These are phyloP conservation scores for Endomychus coccineus DNA, from an alignment of 2,888 invertebrate genomes.

Conservation along the genomic window DNA sequence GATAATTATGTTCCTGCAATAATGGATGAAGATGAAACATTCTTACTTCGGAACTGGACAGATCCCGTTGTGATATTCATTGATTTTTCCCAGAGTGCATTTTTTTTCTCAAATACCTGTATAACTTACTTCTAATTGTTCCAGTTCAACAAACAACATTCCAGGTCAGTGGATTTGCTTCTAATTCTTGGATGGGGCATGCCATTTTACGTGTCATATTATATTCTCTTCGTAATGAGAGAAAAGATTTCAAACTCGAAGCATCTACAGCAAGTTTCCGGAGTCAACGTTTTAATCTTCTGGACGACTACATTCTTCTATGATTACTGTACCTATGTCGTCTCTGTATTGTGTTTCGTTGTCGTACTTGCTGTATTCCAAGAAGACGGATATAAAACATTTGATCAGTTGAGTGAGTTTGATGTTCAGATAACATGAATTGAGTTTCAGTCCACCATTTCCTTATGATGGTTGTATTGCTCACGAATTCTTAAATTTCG, in stretches of 20 bases:
- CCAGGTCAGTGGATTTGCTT: no score
- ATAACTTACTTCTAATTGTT: conserved; percentile 21
- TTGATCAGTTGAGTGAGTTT: conserved; percentile 45
- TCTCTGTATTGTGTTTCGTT: conserved; percentile 50
- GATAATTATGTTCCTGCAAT: no score
- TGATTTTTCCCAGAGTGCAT: neutral
- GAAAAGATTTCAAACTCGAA: conserved; percentile 60
- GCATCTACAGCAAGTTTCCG: conserved; percentile 61
- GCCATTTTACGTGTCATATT: conserved; percentile 57
- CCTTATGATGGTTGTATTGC: no score
- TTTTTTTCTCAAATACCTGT: conserved; percentile 22
- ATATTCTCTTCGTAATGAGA: conserved; percentile 52
- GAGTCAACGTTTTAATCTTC: conserved; percentile 54
- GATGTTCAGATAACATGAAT: no score
- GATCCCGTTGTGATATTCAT: no score
- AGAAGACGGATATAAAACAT: conserved; percentile 51
- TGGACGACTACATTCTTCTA: conserved; percentile 64
- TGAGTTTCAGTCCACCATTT: no score
- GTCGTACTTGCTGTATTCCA: conserved; percentile 54
- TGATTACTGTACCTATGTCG: conserved; percentile 55
- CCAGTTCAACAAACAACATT: conserved; percentile 46
- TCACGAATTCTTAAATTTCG: no score
- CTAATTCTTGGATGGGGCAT: conserved; percentile 63
- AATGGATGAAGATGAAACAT: no score
- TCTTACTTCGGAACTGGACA: no score